A percentile compares a stretch with the other conserved stretches of the same genome.
These are phyloP conservation scores for Chaetura pelagica DNA, from an alignment of 2,113 vertebrate species.

Conservation along the genomic window DNA sequence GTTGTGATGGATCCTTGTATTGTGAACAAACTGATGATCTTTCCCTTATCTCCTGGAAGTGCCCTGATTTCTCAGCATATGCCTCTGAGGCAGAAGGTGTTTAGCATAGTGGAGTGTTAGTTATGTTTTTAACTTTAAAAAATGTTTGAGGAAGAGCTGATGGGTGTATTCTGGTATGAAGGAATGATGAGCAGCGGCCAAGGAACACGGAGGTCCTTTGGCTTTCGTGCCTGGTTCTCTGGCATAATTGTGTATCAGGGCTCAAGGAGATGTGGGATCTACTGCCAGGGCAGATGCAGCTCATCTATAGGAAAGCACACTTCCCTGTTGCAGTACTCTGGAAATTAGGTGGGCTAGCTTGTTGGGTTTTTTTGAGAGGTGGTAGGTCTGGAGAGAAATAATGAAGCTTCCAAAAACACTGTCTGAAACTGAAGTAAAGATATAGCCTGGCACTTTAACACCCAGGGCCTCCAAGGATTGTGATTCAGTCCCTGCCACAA, in stretches of 20 bases:
- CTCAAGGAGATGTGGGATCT: background rate
- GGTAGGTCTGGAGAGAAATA: rapidly evolving
- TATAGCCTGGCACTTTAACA: background rate
- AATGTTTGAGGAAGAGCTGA: background rate
- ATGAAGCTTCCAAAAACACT: background rate
- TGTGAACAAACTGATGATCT: background rate
- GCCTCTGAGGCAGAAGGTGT: background rate
- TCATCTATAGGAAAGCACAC: background rate
- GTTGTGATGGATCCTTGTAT: background rate
- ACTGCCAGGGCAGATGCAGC: background rate
- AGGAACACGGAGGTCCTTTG: background rate
- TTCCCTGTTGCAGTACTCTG: background rate
- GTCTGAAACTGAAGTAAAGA: background rate
- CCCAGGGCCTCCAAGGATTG: background rate
- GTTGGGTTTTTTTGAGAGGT: background rate
- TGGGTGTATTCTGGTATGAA: background rate
- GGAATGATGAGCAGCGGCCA: background rate
- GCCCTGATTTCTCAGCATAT: background rate
- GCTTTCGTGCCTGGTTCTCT: background rate
- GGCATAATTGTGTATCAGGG: background rate
- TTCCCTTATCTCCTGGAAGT: background rate
- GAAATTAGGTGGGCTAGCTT: background rate
- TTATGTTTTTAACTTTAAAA: background rate
- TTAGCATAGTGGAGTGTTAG: background rate
- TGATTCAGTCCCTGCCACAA: background rate